Percentiles rank a stretch among this genome's conserved stretches.
Conservation (phyloP, 2,888 invertebrate genomes). For the Drosophila recens region DNA sequence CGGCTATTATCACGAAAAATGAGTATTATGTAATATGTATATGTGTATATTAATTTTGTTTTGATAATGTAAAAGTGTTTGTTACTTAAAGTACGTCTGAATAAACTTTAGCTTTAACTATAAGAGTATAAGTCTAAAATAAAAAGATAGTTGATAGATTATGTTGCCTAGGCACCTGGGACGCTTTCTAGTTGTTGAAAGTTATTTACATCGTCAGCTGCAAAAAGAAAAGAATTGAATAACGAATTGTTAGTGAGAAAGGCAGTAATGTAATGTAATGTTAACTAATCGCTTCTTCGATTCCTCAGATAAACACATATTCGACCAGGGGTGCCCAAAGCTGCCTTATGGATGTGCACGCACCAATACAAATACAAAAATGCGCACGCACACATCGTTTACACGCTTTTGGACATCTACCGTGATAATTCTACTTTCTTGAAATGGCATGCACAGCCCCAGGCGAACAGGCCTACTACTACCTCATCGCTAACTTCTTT, state of each 20-base stretch:
- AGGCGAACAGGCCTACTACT: too few relatives aligned
- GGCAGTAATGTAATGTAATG: not conserved
- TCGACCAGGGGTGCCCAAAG: too few relatives aligned
- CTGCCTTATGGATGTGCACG: too few relatives aligned
- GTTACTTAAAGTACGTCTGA: slow-evolving; percentile 17
- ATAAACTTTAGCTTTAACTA: slow-evolving; percentile 36
- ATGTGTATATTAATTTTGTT: slow-evolving; percentile 34
- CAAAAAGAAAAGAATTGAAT: slow-evolving; percentile 9
- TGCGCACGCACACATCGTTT: too few relatives aligned
- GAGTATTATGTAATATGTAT: slow-evolving; percentile 82
- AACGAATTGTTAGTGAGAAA: not conserved
- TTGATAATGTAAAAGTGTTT: slow-evolving; percentile 24
- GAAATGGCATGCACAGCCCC: too few relatives aligned
- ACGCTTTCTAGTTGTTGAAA: slow-evolving; percentile 41
- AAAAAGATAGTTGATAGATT: slow-evolving; percentile 38
- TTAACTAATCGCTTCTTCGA: too few relatives aligned
- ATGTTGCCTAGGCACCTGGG: slow-evolving; percentile 42
- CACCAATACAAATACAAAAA: too few relatives aligned
- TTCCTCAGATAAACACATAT: too few relatives aligned
- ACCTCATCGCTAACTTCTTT: too few relatives aligned
- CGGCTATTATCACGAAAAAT: slow-evolving; percentile 84
- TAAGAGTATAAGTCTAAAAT: slow-evolving; percentile 55
- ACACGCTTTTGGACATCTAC: too few relatives aligned
- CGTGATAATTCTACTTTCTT: too few relatives aligned
- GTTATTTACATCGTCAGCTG: slow-evolving; percentile 80